Conservation (phyloP, 2,113 vertebrate genomes). For the Strix aluco region DNA sequence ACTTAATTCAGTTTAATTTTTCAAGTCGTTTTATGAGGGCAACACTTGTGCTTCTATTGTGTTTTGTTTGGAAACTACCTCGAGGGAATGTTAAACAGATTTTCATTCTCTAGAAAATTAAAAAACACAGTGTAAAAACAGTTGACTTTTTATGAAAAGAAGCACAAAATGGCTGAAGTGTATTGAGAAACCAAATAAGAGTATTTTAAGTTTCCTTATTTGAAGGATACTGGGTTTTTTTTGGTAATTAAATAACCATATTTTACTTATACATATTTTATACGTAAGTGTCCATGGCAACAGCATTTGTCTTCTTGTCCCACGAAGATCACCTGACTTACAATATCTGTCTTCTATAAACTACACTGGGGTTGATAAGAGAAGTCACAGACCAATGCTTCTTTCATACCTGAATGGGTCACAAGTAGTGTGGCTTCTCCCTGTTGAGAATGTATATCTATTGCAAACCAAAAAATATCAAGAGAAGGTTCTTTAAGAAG, state of each 20-base stretch:
- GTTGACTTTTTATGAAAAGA: background rate
- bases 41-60: accelerated
- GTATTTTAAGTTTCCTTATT: too few species aligned
- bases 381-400: background rate
- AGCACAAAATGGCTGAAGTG: background rate
- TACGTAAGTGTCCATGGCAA: background rate
- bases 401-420: accelerated
- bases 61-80: background rate
- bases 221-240: too few species aligned
- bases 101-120: background rate
- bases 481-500: background rate
- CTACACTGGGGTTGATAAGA: background rate
- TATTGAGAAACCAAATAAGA: background rate
- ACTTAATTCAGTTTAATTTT: background rate
- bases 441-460: background rate
- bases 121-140: background rate
- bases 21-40: background rate
- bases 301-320: background rate
- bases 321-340: background rate
- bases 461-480: background rate
- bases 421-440: background rate
- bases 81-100: background rate
- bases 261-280: background rate
- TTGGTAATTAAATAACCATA: background rate
- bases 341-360: background rate